Percentiles rank a stretch among this genome's conserved stretches.
Conservation (phyloP, 2,888 invertebrate species). For the Drosophila acutilabella region DNA sequence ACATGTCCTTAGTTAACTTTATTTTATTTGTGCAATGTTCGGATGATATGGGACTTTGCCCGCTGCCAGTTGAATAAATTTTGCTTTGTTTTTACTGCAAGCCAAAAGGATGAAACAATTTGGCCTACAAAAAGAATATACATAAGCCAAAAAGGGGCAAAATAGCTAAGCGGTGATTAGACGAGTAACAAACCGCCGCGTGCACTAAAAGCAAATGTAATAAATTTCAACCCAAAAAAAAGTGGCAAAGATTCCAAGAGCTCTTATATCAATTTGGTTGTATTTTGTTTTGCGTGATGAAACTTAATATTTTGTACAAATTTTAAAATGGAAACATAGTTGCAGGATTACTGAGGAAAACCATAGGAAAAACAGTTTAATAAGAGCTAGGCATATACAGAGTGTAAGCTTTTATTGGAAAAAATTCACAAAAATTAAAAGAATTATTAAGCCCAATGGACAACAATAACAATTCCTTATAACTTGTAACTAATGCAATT, state of each 20-base stretch:
- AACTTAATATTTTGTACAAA: not conserved
- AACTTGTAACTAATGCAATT: not conserved
- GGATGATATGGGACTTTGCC: constrained; percentile 37
- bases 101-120: constrained; percentile 39
- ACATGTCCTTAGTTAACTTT: constrained; percentile 64
- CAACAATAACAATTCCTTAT: not conserved
- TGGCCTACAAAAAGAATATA: constrained; percentile 7
- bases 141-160: constrained; percentile 50
- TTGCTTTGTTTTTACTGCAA: constrained; percentile 17
- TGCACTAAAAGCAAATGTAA: constrained; percentile 54
- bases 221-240: constrained; percentile 17
- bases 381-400: not conserved
- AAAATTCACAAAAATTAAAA: not conserved
- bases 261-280: constrained; percentile 16
- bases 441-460: not conserved
- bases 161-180: constrained; percentile 50
- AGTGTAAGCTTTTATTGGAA: too few relatives aligned
- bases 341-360: not conserved
- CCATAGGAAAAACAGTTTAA: not conserved
- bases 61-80: constrained; percentile 43
- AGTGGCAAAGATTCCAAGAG: not conserved
- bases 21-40: constrained; percentile 65
- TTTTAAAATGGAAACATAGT: too few relatives aligned
- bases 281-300: not conserved
- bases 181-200: constrained; percentile 24